These are phyloP conservation scores for Gephyroberyx darwinii DNA, from an alignment of 2,797 vertebrate species.

Conservation along the genomic window DNA sequence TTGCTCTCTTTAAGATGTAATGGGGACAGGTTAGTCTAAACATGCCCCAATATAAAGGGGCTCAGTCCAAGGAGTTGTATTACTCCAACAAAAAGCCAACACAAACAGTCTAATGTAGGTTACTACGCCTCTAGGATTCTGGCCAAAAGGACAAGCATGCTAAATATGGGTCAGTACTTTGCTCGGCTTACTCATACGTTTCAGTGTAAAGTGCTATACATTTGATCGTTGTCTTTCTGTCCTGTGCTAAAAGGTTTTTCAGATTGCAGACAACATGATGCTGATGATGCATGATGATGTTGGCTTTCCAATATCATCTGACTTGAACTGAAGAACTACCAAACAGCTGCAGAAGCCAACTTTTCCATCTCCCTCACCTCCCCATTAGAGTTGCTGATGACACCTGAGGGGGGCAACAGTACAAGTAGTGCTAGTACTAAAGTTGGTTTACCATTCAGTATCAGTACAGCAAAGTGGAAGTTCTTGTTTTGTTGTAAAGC, in stretches of 20 bases:
- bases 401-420: conserved; percentile 60
- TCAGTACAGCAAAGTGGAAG: too few relatives aligned
- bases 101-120: conserved; percentile 18
- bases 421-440: conserved; percentile 67
- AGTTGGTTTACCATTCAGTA: too few relatives aligned
- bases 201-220: neutral
- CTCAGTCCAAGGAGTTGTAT: neutral
- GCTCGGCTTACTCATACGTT: too few relatives aligned
- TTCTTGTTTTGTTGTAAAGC: too few relatives aligned
- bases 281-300: too few relatives aligned
- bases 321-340: conserved; percentile 48
- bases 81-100: conserved; percentile 27
- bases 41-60: conserved; percentile 23
- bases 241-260: conserved; percentile 2
- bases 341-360: conserved; percentile 61
- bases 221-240: neutral
- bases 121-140: conserved; percentile 8
- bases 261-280: conserved; percentile 10
- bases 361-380: conserved; percentile 28
- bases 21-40: conserved; percentile 14
- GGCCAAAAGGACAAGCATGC: conserved; percentile 19
- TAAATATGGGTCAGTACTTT: too few relatives aligned
- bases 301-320: conserved; percentile 46
- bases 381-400: conserved; percentile 57
- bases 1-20: neutral